Base-by-base conservation (phyloP, 2,113 vertebrate genomes). In the Engystomops pustulosus region DNA sequence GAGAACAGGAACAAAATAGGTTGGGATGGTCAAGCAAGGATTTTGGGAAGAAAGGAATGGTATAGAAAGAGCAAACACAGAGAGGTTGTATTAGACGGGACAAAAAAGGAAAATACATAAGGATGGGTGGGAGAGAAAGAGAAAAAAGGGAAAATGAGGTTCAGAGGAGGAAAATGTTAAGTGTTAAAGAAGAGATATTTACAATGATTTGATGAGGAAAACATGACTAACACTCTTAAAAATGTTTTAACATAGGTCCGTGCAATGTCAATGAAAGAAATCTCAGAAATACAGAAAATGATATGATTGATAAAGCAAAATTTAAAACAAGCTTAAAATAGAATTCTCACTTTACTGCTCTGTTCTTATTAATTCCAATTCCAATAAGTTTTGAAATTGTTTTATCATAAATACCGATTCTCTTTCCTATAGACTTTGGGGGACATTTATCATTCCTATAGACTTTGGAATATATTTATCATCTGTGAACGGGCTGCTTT, bases 151-250 rank as follows among this genome's bases (percentile, higher is more conserved):
- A 89, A 91, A 95, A 93, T 92, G 91, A 93, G 90, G 92, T 88
- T 96, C 92, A 95, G 92, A 94, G 93, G 90, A 93, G 93, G 92
- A 93, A 94, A 87, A 95, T 93, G 93, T 94, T 93, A 94, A 92
- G 93, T 95, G 95, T 96, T 95, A 96, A 94, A 93, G 89, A 91
- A 92, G 92, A 95, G 94, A 94, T 92, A 94, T 93, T n/a, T 92
- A 94, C 90, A 94, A 92, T 95, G 92, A 91, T 89, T 91, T 77
- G 90, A 92, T 95, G 90, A 89, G 25, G 89, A 91, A 91, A 93
- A 92, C 89, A 90, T 90, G 91, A 92, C 83, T 85, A 88, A 93
- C 89, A 88, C 86, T 91, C 86, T 90, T 88, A 89, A 88, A 86
- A 86, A 86, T 90, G 89, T 85, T 85, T 89, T 83, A 44, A 85